Base-by-base conservation (phyloP, 2,113 vertebrate genomes). In the Arothron firmamentum region DNA sequence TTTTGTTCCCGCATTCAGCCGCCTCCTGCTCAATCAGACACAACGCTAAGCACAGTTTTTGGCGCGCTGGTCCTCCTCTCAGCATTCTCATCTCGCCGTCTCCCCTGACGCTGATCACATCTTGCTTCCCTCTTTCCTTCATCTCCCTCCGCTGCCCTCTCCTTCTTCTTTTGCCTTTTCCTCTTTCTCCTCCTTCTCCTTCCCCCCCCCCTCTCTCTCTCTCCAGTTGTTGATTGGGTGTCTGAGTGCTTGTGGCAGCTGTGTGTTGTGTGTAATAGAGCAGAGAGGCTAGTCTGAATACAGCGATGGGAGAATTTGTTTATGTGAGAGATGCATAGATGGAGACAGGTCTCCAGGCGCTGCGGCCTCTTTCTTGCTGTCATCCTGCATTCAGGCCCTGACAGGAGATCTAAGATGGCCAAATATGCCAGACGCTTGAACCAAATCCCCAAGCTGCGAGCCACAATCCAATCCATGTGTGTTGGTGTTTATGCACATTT, bases 261-360 rank as follows among this genome's bases (percentile, higher is more conserved):
- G 93, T 96, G 94, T 95, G 95, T 94, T 94, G 89, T 93, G 95
- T 94, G 94, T 96, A 97, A 96, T 98, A 97, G 95, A 96, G 94
- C 94, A 95, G 94, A 95, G 94, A 96, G 94, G 93, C 94, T 94
- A 94, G 92, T 96, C 94, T 94, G 93, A 95, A 96, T 95, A 93
- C 93, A 94, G 94, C 93, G 93, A 95, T 94, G 92, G 94, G 94
- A 94, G 94, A 96, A 96, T 95, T 95, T 95, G 95, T 95, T 96
- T 96, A 94, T 95, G 94, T 94, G 95, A 95, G 94, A 93, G 94
- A 95, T 98, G 94, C 94, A 93, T 94, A 96, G 95, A 96, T 94
- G 92, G 90, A 90, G 92, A 89, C 89, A 90, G 91, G 92, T 93
- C 94, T 94, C 95, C 90, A 91, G 94, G 87, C 88, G 85, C 91